A percentile compares a stretch with the other conserved stretches of the same genome.
phyloP scores from a whole-genome alignment of 2,888 invertebrate species.

The Baccha elongata region DNA sequence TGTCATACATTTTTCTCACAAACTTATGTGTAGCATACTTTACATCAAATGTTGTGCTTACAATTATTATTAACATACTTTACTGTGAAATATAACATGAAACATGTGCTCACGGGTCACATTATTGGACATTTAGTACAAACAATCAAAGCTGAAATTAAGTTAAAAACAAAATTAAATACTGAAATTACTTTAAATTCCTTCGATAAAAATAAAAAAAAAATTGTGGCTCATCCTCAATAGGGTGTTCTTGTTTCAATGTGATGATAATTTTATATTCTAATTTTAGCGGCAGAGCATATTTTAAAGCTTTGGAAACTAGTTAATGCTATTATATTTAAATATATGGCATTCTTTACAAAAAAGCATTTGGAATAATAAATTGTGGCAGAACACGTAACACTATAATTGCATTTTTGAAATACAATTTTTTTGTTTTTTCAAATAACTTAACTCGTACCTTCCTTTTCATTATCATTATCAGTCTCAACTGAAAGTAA shows the following conservation, averaged over 20 bases:
- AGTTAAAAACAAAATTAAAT: background rate
- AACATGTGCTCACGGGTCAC: background rate
- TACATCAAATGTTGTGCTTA: too few relatives aligned
- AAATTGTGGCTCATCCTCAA: background rate
- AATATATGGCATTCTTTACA: slow-evolving; percentile 26
- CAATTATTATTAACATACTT: too few relatives aligned
- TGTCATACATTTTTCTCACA: too few relatives aligned
- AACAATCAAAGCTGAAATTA: background rate
- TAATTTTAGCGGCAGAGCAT: background rate
- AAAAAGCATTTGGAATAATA: slow-evolving; percentile 44
- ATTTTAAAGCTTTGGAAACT: background rate
- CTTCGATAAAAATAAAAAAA: background rate
- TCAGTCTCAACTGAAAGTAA: slow-evolving; percentile 70
- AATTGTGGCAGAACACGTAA: slow-evolving; percentile 49
- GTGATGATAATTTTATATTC: background rate
- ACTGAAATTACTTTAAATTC: too few relatives aligned
- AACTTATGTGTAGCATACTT: too few relatives aligned
- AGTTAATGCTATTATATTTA: background rate
- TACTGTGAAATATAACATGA: background rate
- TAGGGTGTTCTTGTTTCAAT: background rate
- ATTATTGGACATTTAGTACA: background rate
- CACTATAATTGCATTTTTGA: slow-evolving; percentile 30
- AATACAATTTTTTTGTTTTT: slow-evolving; percentile 4
- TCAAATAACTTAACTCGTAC: slow-evolving; percentile 44
- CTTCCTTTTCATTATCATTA: slow-evolving; percentile 68